A percentile compares a stretch with the other conserved stretches of the same genome.
These are phyloP conservation scores for Drosophila ananassae DNA, from an alignment of 1,140 invertebrate genomes.

Conservation along the genomic window DNA sequence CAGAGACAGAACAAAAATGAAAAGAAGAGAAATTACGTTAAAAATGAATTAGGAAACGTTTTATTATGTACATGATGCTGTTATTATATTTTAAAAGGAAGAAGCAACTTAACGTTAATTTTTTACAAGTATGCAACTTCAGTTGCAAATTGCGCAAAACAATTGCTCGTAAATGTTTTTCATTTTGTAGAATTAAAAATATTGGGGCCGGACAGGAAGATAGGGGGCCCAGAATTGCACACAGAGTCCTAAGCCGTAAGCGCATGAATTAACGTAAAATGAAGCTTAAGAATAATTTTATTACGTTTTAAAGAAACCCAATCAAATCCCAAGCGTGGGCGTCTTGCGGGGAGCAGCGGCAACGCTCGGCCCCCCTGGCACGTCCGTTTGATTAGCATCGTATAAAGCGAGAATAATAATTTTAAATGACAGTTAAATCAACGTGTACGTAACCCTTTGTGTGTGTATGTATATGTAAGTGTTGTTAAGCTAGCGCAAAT, in stretches of 20 bases:
- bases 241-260: slow-evolving; percentile 40
- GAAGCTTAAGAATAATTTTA: slow-evolving; percentile 54
- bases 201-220: slow-evolving; percentile 24
- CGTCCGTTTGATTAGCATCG: slow-evolving; percentile 56
- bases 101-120: slow-evolving; percentile 68
- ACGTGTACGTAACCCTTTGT: slow-evolving; percentile 66
- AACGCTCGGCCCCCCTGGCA: background rate
- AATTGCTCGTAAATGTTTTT: slow-evolving; percentile 69
- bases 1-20: slow-evolving; percentile 32
- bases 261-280: slow-evolving; percentile 35
- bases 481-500: slow-evolving; percentile 80
- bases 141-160: slow-evolving; percentile 54
- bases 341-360: background rate
- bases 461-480: slow-evolving; percentile 81
- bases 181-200: slow-evolving; percentile 59
- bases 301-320: slow-evolving; percentile 63
- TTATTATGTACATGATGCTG: slow-evolving; percentile 83
- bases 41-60: slow-evolving; percentile 70
- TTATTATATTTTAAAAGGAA: slow-evolving; percentile 78
- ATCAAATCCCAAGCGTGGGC: slow-evolving; percentile 47
- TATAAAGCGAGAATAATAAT: slow-evolving; percentile 42
- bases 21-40: slow-evolving; percentile 40
- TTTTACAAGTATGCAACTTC: slow-evolving; percentile 54
- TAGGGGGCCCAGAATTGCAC: slow-evolving; percentile 43
- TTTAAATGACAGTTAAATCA: slow-evolving; percentile 57